A percentile compares a stretch with the other conserved stretches of the same genome.
phyloP scores from a whole-genome alignment of 2,888 invertebrate genomes.

The Sclerodermus sp. region DNA sequence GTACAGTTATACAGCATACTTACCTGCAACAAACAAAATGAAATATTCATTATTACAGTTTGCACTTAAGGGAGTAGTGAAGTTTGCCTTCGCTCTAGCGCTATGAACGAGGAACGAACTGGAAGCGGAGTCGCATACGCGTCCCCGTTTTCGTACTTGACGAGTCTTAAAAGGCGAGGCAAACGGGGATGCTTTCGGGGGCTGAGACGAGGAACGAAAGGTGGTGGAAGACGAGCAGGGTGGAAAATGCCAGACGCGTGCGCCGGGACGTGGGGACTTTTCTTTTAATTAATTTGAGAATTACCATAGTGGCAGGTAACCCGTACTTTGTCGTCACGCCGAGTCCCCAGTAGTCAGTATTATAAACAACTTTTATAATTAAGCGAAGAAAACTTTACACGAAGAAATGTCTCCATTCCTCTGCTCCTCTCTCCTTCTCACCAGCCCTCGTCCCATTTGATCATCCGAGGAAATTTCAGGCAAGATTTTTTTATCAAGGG shows the following conservation, averaged over 20 bases:
- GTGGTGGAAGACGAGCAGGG: no score
- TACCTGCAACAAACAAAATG: constrained; percentile 38
- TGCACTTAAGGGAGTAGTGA: constrained; percentile 4
- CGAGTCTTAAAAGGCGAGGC: constrained; percentile 21
- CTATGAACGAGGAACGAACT: background rate
- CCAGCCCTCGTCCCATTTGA: background rate
- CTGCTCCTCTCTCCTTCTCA: background rate
- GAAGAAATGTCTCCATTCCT: background rate
- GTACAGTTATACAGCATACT: constrained; percentile 21
- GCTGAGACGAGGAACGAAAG: no score
- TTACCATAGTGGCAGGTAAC: constrained; percentile 22
- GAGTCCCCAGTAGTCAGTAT: constrained; percentile 13
- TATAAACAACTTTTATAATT: constrained; percentile 45
- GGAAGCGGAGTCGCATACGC: background rate
- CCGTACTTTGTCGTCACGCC: constrained; percentile 9
- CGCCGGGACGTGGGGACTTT: constrained; percentile 18
- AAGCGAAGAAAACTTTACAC: constrained; percentile 34
- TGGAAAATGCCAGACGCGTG: background rate
- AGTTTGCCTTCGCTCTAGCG: constrained; percentile 2
- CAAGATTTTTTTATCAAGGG: no score
- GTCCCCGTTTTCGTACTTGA: constrained; percentile 8
- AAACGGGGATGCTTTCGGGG: constrained; percentile 5
- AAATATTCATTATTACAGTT: constrained; percentile 18
- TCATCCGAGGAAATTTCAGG: no score
- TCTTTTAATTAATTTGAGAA: constrained; percentile 41